Percentiles rank a stretch among this genome's conserved stretches.
Conservation (phyloP, 2,113 vertebrate genomes). For the Chlorocebus sabaeus region DNA sequence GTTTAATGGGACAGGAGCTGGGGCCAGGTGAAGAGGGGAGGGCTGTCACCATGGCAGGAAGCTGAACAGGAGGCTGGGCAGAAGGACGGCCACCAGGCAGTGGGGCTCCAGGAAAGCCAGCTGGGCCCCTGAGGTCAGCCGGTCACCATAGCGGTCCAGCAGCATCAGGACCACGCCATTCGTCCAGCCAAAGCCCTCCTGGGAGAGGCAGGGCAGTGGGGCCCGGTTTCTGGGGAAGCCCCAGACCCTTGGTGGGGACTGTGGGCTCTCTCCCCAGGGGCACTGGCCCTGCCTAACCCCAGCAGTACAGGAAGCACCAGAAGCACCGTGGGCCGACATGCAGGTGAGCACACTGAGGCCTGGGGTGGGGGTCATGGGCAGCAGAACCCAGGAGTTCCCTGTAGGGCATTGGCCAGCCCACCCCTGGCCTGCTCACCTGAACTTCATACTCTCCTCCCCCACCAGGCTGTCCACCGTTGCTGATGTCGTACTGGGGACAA, state of each 20-base stretch:
- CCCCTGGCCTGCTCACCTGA: constrained; percentile 82
- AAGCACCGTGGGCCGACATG: not conserved
- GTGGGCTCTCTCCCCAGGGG: not conserved
- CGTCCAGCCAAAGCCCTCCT: constrained; percentile 92
- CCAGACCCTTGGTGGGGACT: not conserved
- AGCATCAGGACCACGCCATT: constrained; percentile 86
- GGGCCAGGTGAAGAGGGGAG: not conserved
- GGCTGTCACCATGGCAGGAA: not conserved
- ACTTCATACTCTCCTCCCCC: constrained; percentile 90
- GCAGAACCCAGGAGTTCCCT: not conserved
- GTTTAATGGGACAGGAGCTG: not conserved
- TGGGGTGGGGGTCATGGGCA: not conserved
- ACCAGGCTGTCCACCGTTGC: constrained; percentile 83
- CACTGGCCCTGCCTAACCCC: not conserved
- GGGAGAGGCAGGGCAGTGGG: not conserved
- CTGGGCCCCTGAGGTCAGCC: constrained; percentile 34
- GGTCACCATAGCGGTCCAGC: constrained; percentile 82
- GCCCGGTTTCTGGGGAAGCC: not conserved
- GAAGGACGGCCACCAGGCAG: not conserved
- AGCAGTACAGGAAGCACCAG: not conserved
- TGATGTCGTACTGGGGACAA: constrained; percentile 84
- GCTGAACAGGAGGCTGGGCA: not conserved
- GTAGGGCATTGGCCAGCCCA: not conserved
- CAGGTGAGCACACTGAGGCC: not conserved
- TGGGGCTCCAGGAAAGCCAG: not conserved